Evolutionary conservation across 2,888 invertebrate species (phyloP), one percentile per base, ranked within the genome.

Genomic region (Apamea sordens): DNA sequence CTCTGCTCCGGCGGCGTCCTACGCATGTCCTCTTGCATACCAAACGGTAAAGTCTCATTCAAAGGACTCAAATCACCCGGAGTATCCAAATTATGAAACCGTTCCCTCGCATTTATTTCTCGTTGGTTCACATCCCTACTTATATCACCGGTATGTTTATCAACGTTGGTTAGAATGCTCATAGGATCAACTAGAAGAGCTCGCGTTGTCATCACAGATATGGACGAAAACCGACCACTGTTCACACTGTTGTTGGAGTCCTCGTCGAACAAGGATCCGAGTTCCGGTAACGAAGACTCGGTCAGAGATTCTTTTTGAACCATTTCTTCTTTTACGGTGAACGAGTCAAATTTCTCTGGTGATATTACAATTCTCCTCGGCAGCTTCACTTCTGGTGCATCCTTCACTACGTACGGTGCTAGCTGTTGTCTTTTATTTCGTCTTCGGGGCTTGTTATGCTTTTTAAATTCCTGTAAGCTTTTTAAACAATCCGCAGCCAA

Each of bases 341-440:
- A 70, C 8, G 71, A 73, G 6, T 89, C 82, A 10, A 90, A 89
- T 7, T 90, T 73, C 0, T 86, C 74, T 0, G 94, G 94, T 28
- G 92, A 67, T 0, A 95, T 90, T 0, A 94, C 79, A 24, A 94
- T 47, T 72, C 89, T 90, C 73, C 90, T 93, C 0, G 90, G 44
- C 13, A 79, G 68, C 70, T 88, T 76, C 5, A 61, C 41, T 36
- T 83, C 76, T 0, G 88, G 79, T 4, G 7, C 0, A 0, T 94
- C 92, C 63, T 90, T 91, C 0, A 96, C 92, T 0, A 94, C 93
- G 21, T 95, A 96, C 0, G 96, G 94, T 0, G 86, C 85, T 0
- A 91, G n/a, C 0, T 82, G 85, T 3, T 84, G 86, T 3, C 92
- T 87, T 67, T 87, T 91, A 0, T 88, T 72, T 8, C 93, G 86